These are phyloP conservation scores for Corydoras sp. DNA, from an alignment of 2,113 vertebrate species.

Conservation along the genomic window DNA sequence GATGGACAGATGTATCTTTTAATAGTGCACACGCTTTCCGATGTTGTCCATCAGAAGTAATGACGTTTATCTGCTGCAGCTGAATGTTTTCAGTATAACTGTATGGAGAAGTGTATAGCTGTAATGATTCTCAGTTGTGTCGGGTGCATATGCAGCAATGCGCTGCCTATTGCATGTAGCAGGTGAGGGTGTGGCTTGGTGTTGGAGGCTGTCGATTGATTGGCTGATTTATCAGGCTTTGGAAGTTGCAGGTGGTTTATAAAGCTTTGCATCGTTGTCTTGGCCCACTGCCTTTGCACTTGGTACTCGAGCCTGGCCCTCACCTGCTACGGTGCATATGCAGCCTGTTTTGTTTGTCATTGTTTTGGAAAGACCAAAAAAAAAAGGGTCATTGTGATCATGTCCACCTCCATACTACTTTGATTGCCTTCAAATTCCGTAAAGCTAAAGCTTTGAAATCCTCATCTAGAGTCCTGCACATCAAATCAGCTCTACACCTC, in stretches of 20 bases:
- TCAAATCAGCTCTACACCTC: constrained; percentile 11
- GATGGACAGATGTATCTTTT: too few relatives aligned
- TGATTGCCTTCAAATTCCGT: constrained; percentile 3
- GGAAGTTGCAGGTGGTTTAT: too few relatives aligned
- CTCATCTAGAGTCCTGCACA: background rate
- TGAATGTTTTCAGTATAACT: too few relatives aligned
- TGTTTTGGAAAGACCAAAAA: background rate
- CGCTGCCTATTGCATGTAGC: background rate
- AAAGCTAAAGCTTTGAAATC: background rate
- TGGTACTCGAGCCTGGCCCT: background rate
- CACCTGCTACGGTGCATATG: background rate
- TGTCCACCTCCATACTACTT: constrained; percentile 15
- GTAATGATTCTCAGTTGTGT: background rate
- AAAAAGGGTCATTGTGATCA: background rate
- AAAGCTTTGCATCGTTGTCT: background rate
- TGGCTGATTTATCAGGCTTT: too few relatives aligned
- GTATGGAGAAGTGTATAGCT: too few relatives aligned
- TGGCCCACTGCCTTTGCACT: background rate
- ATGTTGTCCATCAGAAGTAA: too few relatives aligned
- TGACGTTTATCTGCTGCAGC: background rate
- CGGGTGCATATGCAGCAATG: background rate
- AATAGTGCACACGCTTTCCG: too few relatives aligned
- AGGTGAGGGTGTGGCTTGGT: background rate
- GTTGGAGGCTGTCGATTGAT: too few relatives aligned
- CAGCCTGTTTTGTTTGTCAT: background rate